Base-by-base conservation (phyloP, 30 jellyfish, hydroid and myxozoan genomes). In the Sanderia malayensis region DNA sequence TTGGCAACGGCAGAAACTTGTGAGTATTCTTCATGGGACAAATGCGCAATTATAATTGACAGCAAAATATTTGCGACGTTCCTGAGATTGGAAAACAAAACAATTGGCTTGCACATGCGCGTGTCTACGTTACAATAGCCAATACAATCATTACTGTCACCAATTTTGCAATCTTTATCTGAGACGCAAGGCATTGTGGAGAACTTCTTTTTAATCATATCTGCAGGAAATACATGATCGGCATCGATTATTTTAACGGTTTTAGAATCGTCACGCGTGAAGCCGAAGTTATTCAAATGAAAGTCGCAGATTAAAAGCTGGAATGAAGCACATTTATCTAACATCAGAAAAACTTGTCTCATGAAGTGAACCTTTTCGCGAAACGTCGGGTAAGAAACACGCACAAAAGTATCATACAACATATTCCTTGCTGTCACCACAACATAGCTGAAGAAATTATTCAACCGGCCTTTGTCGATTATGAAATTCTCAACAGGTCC, bases 231-330 rank as follows among this genome's bases (percentile, higher is more conserved):
- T 20, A 73, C 21, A 58, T 73, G 74, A 61, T 73, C 85, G 18
- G 67, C 85, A 73, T 73, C 85, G 11, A 73, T 57, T 11, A 73
- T 22, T 37, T 31, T 45, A 1, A 73, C 66, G 55, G 55, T 41
- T n/a, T n/a, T n/a, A 25, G 0, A n/a, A 9, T 70, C 49, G 58
- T 25, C 47, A 4, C 30, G 33, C 18, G 65, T 27, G 22, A 28
- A 13, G 0, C 85, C 85, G 28, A 73, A 55, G 44, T 73, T 73
- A 44, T 73, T 60, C 31, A 73, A 17, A 44, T 73, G 85, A n/a
- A 73, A 26, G 28, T 73, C 85, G 33, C 85, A 73, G 71, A 73
- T 53, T 2, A 73, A 15, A 0, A 58, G 13, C 29, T 44, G 49
- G 10, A 66, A 69, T 29, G 20, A 8, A 25, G 67, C 28, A 0